These are phyloP conservation scores for Meteorus sp. DNA, from an alignment of 1,140 invertebrate species.

Conservation along the genomic window DNA sequence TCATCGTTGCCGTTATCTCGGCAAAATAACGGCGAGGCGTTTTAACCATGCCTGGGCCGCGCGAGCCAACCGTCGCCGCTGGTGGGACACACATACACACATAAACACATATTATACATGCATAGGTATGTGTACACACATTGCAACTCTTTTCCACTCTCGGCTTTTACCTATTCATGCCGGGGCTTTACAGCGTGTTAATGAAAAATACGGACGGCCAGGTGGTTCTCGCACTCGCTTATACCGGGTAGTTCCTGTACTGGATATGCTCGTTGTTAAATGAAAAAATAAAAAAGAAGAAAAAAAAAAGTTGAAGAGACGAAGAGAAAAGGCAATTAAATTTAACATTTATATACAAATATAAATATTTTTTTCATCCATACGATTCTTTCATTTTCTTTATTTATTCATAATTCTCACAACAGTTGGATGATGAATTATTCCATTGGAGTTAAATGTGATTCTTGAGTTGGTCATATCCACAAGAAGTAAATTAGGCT, in stretches of 20 bases:
- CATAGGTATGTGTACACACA: no score
- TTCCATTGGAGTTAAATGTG: no score
- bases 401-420: no score
- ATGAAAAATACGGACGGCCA: conserved; percentile 52
- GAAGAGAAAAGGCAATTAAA: background rate
- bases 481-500: no score
- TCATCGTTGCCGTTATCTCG: conserved; percentile 28
- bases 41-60: conserved; percentile 21
- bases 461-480: no score
- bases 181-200: conserved; percentile 50
- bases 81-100: no score
- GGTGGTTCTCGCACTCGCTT: conserved; percentile 38
- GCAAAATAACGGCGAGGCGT: conserved; percentile 28
- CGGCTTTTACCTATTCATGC: conserved; percentile 52
- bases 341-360: no score
- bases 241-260: conserved; percentile 35
- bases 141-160: conserved; percentile 28
- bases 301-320: background rate
- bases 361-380: no score
- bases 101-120: no score
- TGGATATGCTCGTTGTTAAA: background rate
- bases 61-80: conserved; percentile 9
- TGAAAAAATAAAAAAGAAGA: background rate
- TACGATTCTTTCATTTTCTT: no score
- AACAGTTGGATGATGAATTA: no score